Evolutionary conservation across 2,888 invertebrate species (phyloP).

Genomic region (Ectropis crepuscularia): DNA sequence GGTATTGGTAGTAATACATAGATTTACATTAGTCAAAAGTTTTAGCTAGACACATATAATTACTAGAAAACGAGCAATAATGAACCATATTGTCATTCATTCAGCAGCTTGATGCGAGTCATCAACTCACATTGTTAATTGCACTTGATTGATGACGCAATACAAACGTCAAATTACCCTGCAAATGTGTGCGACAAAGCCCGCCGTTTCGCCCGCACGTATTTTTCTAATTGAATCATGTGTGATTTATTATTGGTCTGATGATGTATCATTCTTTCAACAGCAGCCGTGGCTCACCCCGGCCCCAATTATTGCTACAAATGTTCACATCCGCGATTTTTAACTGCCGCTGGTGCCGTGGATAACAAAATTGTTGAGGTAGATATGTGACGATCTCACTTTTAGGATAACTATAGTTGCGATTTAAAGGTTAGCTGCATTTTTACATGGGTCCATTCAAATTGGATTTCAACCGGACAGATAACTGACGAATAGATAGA

Average conservation of each 20-base stretch:
- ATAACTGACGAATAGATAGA: no score
- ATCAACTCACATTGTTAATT: constrained; percentile 64
- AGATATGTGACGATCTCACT: no score
- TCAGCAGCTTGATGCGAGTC: constrained; percentile 15
- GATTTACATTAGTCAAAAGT: no score
- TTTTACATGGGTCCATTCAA: no score
- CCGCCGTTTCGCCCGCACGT: constrained; percentile 66
- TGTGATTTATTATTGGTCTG: constrained; percentile 84
- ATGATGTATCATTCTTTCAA: constrained; percentile 85
- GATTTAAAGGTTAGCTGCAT: no score
- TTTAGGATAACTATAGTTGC: no score
- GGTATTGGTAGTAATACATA: no score
- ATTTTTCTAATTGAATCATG: constrained; percentile 84
- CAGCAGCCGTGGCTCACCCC: constrained; percentile 80
- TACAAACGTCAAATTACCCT: constrained; percentile 78
- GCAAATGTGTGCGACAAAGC: constrained; percentile 72
- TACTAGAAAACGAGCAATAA: constrained; percentile 6
- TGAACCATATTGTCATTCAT: background rate
- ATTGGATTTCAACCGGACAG: no score
- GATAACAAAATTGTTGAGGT: no score
- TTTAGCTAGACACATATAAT: no score
- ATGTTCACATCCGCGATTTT: constrained; percentile 79
- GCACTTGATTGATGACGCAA: constrained; percentile 79
- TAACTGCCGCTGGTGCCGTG: constrained; percentile 55
- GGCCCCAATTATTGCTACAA: constrained; percentile 81